These are phyloP conservation scores for Suncus etruscus DNA, from an alignment of 2,113 vertebrate genomes.

Conservation along the genomic window DNA sequence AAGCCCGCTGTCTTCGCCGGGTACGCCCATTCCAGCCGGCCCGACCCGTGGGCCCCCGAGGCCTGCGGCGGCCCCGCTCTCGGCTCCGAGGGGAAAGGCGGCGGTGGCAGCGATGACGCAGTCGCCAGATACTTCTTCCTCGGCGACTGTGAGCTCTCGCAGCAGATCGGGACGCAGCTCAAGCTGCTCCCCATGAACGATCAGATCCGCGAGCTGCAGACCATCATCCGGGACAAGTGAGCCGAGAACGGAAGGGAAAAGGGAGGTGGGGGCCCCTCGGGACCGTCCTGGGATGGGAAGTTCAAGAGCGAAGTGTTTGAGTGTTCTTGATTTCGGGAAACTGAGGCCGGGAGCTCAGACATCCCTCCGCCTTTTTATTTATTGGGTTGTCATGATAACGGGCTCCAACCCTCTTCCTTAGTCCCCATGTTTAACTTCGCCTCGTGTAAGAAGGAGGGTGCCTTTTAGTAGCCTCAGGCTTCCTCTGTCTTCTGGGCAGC, in stretches of 20 bases:
- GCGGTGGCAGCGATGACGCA: constrained; percentile 8
- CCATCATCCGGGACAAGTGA: constrained; percentile 96
- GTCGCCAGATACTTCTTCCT: constrained; percentile 63
- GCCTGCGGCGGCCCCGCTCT: background rate
- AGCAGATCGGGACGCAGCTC: constrained; percentile 88
- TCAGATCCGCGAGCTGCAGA: constrained; percentile 95
- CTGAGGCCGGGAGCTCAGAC: background rate
- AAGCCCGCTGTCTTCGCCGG: constrained; percentile 38
- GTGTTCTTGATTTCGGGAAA: background rate
- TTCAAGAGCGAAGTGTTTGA: background rate
- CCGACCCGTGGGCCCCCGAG: background rate
- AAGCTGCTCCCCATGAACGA: constrained; percentile 95
- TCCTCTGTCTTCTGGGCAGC: background rate
- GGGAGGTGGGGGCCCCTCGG: background rate
- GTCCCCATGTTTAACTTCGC: background rate
- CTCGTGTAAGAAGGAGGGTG: background rate
- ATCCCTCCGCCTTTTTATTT: no score
- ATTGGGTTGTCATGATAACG: background rate
- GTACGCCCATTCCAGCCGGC: constrained; percentile 11
- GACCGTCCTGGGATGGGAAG: constrained; percentile 27
- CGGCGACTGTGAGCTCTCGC: constrained; percentile 67
- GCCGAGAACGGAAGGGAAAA: constrained; percentile 62
- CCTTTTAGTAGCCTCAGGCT: background rate
- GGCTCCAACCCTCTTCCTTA: background rate
- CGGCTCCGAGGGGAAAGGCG: constrained; percentile 38